Percentiles rank a stretch among this genome's conserved stretches.
Conservation (phyloP, 2,113 vertebrate genomes). For the Colossoma macropomum region DNA sequence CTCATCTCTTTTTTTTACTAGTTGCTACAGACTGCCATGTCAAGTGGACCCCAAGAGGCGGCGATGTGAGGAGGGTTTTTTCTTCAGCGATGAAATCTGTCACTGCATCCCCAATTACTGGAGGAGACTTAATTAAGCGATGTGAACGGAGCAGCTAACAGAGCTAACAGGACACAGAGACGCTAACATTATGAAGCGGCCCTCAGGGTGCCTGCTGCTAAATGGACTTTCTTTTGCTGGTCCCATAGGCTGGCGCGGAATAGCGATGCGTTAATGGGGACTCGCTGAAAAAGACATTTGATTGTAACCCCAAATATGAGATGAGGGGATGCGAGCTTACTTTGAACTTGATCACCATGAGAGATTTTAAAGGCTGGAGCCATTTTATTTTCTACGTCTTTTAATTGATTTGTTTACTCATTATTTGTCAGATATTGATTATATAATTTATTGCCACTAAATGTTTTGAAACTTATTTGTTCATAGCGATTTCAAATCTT, state of each 20-base stretch:
- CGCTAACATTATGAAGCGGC: constrained; percentile 25
- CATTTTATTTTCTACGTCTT: constrained; percentile 75
- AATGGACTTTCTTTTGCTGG: constrained; percentile 34
- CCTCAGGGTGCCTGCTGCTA: constrained; percentile 42
- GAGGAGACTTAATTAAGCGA: constrained; percentile 81
- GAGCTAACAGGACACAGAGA: constrained; percentile 2
- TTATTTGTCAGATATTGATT: constrained; percentile 88
- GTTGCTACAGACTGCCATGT: constrained; percentile 90
- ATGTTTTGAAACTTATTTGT: constrained; percentile 88
- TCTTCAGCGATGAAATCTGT: constrained; percentile 95
- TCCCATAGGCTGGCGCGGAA: constrained; percentile 17
- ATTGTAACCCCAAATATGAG: constrained; percentile 48
- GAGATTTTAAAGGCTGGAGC: constrained; percentile 77
- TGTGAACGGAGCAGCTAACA: constrained; percentile 4
- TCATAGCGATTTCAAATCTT: constrained; percentile 88
- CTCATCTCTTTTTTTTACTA: constrained; percentile 56
- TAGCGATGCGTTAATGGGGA: constrained; percentile 9
- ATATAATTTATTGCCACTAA: constrained; percentile 99
- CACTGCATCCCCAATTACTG: constrained; percentile 92
- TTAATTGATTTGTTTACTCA: constrained; percentile 75
- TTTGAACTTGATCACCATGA: constrained; percentile 67
- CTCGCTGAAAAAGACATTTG: constrained; percentile 20
- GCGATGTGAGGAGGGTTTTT: constrained; percentile 85
- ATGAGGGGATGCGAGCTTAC: constrained; percentile 57
- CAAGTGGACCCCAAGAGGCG: constrained; percentile 76